These are phyloP conservation scores for Vespertilio murinus DNA, from an alignment of 2,797 vertebrate genomes.

Conservation along the genomic window DNA sequence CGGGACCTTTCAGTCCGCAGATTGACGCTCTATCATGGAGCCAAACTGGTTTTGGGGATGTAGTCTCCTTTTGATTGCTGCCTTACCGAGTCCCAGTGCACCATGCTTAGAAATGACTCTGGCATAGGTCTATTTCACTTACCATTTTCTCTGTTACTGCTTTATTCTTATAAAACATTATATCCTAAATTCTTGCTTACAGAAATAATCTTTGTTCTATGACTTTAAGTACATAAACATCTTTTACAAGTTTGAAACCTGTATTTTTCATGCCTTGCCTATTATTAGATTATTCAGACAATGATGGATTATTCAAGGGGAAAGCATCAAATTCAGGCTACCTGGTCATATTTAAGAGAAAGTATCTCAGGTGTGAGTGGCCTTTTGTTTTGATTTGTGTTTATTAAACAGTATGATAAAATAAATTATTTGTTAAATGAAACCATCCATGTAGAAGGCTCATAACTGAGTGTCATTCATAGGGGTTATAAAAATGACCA, in stretches of 20 bases:
- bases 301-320: background rate
- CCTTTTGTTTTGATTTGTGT: background rate
- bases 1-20: no score
- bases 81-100: background rate
- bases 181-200: background rate
- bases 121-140: background rate
- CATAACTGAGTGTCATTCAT: background rate
- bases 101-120: background rate
- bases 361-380: background rate
- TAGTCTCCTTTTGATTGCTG: background rate
- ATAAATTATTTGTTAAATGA: background rate
- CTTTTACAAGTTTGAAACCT: conserved; percentile 32
- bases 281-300: conserved; percentile 5
- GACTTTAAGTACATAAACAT: background rate
- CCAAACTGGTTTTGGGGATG: no score
- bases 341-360: background rate
- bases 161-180: background rate
- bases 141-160: background rate
- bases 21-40: no score
- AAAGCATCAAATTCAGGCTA: background rate
- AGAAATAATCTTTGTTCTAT: conserved; percentile 5
- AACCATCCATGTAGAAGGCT: background rate
- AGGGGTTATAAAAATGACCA: background rate
- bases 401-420: background rate
- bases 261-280: background rate